These are phyloP conservation scores for Cyaniris semiargus DNA, from an alignment of 2,888 invertebrate genomes.

Conservation along the genomic window DNA sequence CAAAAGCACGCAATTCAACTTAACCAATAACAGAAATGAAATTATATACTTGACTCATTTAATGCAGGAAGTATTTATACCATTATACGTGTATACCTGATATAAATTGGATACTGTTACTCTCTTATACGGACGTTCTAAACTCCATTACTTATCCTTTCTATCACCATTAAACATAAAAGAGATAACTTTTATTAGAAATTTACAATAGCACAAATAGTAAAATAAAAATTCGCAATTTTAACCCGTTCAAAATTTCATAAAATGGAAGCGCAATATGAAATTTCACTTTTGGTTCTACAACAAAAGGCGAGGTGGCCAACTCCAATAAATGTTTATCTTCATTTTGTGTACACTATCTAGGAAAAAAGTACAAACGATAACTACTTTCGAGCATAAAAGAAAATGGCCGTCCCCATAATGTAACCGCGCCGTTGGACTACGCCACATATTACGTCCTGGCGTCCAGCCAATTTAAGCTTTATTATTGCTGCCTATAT, in stretches of 20 bases:
- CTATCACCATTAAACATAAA: no score
- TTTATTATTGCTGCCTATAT: slow-evolving; percentile 44
- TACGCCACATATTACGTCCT: slow-evolving; percentile 36
- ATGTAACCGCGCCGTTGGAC: slow-evolving; percentile 32
- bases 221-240: not conserved
- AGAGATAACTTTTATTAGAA: no score
- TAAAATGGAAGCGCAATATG: not conserved
- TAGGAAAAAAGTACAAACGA: slow-evolving; percentile 29
- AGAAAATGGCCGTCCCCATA: slow-evolving; percentile 32
- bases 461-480: slow-evolving; percentile 43
- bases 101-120: not conserved
- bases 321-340: slow-evolving; percentile 30
- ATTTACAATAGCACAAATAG: not conserved
- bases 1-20: no score
- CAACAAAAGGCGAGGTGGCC: slow-evolving; percentile 24
- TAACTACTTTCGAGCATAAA: slow-evolving; percentile 32
- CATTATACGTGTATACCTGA: not conserved
- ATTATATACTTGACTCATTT: not conserved
- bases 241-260: not conserved
- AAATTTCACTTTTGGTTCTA: slow-evolving; percentile 26
- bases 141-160: no score
- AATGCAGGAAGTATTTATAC: not conserved
- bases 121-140: not conserved
- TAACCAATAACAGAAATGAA: not conserved
- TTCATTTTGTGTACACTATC: slow-evolving; percentile 30